Evolutionary conservation across 2,797 vertebrate species (phyloP).

Genomic region (Phyllotis vaccarum): DNA sequence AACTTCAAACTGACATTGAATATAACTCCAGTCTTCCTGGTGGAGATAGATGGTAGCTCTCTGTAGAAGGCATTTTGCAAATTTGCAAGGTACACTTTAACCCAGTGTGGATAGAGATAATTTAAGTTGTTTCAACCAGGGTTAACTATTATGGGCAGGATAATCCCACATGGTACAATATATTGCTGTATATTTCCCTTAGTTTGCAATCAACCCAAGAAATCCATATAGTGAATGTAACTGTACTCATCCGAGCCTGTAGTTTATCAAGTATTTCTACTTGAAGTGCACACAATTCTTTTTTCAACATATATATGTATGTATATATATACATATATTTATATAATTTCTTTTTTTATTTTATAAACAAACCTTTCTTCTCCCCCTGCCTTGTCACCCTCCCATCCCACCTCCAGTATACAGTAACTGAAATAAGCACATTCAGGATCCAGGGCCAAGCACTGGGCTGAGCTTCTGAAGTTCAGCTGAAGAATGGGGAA

Average conservation of each 20-base stretch:
- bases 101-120: not conserved
- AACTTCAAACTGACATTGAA: not conserved
- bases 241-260: not conserved
- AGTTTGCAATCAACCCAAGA: constrained; percentile 19
- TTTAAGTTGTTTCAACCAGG: not conserved
- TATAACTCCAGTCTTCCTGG: not conserved
- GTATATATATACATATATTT: too few relatives aligned
- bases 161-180: not conserved
- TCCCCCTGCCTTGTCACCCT: too few relatives aligned
- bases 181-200: not conserved
- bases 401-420: too few relatives aligned
- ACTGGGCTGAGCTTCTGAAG: too few relatives aligned
- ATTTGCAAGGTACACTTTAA: not conserved
- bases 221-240: not conserved
- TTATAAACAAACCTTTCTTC: too few relatives aligned
- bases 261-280: not conserved
- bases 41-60: not conserved
- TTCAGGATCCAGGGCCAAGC: too few relatives aligned
- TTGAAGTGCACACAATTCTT: constrained; percentile 1
- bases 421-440: too few relatives aligned
- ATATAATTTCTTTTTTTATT: too few relatives aligned
- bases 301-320: too few relatives aligned
- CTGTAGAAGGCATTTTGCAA: not conserved
- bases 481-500: too few relatives aligned
- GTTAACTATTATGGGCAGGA: not conserved